Evolutionary conservation across 2,113 vertebrate species (phyloP), one percentile per base, ranked within the genome.

Genomic region (Gracilinanus agilis): DNA sequence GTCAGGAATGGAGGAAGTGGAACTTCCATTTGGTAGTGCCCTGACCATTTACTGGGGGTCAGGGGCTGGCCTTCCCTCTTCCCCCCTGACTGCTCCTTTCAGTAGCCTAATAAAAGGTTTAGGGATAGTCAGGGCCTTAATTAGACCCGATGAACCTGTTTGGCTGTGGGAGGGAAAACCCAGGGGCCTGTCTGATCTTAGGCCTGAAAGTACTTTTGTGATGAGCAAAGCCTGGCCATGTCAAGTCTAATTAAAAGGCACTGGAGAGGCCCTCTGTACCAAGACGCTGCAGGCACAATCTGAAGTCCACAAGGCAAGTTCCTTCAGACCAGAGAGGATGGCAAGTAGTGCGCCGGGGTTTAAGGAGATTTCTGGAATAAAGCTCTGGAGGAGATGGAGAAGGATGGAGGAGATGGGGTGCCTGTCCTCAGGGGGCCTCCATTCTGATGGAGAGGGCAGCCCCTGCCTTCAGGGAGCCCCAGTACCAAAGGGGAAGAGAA

Each of bases 201-300:
- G 67, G 67, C 7, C 67, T 83, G 67, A 83, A 83, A 83, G 67
- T 40, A 21, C 67, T 83, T n/a, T 40, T 83, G 67, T 83, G 67
- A 83, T 83, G 67, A 83, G 67, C 67, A 83, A 83, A 83, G 67
- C 67, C 67, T 83, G 67, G 67, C 67, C 67, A 83, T 83, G 67
- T 83, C 67, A 83, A 40, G 67, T 83, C 67, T 83, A 83, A 83
- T 83, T 83, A 83, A 40, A 83, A 83, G 67, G 67, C 67, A 21
- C n/a, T 2, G n/a, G 12, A 83, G n/a, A 83, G n/a, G 67, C 67
- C 34, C n/a, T 83, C 67, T 40, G 67, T 83, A 83, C 67, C n/a
- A 40, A 40, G 34, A 83, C n/a, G 34, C 67, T 83, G 67, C 16
- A 83, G 67, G 67, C n/a, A 40, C 67, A 40, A 83, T 83, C 67